phyloP scores from a whole-genome alignment of 2,797 vertebrate genomes.

The Neostethus bicornis region DNA sequence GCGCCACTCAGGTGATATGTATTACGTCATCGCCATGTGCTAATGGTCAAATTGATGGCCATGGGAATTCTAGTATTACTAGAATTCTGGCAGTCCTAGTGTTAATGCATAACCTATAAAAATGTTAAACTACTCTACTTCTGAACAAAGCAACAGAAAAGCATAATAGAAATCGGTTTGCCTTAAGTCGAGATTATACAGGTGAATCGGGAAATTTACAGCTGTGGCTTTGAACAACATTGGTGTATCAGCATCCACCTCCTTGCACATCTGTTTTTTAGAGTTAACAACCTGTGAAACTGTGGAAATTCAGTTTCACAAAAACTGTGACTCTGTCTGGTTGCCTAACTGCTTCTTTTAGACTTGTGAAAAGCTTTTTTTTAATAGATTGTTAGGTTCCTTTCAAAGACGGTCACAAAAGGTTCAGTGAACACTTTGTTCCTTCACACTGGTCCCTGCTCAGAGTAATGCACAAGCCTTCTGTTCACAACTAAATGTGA shows the following conservation, averaged over 20 bases:
- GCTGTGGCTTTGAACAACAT: neutral
- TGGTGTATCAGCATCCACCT: slow-evolving; percentile 23
- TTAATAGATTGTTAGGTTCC: slow-evolving; percentile 33
- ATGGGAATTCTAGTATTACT: no score
- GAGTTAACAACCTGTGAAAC: slow-evolving; percentile 49
- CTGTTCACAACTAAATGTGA: slow-evolving; percentile 18
- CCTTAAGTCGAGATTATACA: slow-evolving; percentile 29
- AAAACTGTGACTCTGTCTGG: slow-evolving; percentile 21
- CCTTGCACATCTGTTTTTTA: slow-evolving; percentile 34
- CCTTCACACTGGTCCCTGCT: slow-evolving; percentile 13
- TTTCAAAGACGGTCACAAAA: slow-evolving; percentile 42
- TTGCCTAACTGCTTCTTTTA: slow-evolving; percentile 43
- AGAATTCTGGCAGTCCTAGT: no score
- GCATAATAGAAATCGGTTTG: slow-evolving; percentile 32
- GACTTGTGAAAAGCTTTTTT: slow-evolving; percentile 39
- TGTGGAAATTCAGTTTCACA: slow-evolving; percentile 14
- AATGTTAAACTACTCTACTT: no score
- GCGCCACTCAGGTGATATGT: no score
- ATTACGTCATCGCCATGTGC: no score
- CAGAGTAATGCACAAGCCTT: slow-evolving; percentile 23
- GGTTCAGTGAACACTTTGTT: slow-evolving; percentile 34
- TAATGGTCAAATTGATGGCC: no score
- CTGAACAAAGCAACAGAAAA: slow-evolving; percentile 5
- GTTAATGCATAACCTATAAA: no score
- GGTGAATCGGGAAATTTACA: slow-evolving; percentile 14